Base-by-base conservation (phyloP, 2,797 vertebrate genomes). In the Protosalanx chinensis region DNA sequence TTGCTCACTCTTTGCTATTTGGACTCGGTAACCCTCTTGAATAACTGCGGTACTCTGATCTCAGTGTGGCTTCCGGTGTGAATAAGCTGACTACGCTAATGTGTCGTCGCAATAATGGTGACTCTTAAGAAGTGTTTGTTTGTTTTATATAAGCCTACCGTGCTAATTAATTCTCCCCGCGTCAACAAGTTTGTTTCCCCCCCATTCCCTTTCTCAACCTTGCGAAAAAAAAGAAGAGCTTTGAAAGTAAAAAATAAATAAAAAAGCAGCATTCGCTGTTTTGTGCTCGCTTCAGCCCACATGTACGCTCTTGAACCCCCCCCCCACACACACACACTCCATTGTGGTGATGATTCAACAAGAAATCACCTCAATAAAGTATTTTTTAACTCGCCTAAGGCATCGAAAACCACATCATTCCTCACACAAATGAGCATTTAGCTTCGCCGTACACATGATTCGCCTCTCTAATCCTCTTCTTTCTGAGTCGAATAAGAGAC, bases 31-130 rank as follows among this genome's bases (percentile, higher is more conserved):
- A 67, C 67, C 78, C 63, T 71, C 64, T 12, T 73, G 71, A 76
- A 72, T 76, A 70, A 82, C 67, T 20, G 5, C 10, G 80, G 71
- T 64, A 75, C 35, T 74, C 61, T 70, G 70, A 81, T 76, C 78
- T 72, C 64, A 70, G 61, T 71, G 35, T 29, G 10, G 70, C 82
- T 75, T 79, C 72, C 73, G 59, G 63, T 63, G 68, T 12, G 53
- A 81, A 82, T 79, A 82, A n/a, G 53, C 80, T 81, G 78, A 81
- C 67, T 78, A 71, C 60, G 71, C 70, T 30, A 61, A 62, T 86
- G 82, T 87, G 84, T 83, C 74, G 86, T 90, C 88, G 79, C 88
- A 84, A 87, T 88, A 84, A 78, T 66, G 75, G 76, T 81, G 72
- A 76, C 23, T 53, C 46, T 27, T 62, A 35, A 72, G 75, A 83